A percentile compares a stretch with the other conserved stretches of the same genome.
phyloP scores from a whole-genome alignment of 2,888 invertebrate genomes.

The Drosophila birchii region DNA sequence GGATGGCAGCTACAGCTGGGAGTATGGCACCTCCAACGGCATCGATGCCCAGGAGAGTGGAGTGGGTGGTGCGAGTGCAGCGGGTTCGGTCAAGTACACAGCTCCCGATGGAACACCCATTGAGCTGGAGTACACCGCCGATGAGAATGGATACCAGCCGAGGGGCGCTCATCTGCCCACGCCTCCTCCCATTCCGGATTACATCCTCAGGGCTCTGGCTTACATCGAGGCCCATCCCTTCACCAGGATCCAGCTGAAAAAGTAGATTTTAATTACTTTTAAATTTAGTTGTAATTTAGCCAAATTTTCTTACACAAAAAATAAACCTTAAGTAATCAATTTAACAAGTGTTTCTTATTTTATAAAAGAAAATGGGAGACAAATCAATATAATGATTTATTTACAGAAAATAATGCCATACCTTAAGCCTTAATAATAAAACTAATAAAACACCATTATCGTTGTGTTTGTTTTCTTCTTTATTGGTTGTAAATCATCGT shows the following conservation, averaged over 20 bases:
- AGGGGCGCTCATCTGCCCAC: slow-evolving; percentile 82
- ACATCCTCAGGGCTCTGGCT: slow-evolving; percentile 75
- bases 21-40: slow-evolving; percentile 87
- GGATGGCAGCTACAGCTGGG: slow-evolving; percentile 85
- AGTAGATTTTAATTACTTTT: slow-evolving; percentile 33
- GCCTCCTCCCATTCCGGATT: slow-evolving; percentile 82
- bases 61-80: slow-evolving; percentile 85
- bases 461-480: slow-evolving; percentile 45
- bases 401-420: neutral
- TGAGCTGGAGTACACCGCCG: slow-evolving; percentile 79
- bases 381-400: neutral
- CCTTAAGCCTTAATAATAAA: neutral
- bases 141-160: slow-evolving; percentile 83
- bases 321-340: slow-evolving; percentile 24
- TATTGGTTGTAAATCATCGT: slow-evolving; percentile 65
- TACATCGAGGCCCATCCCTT: slow-evolving; percentile 82
- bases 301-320: slow-evolving; percentile 5
- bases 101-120: slow-evolving; percentile 82
- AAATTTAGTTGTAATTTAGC: slow-evolving; percentile 32
- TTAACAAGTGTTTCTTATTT: neutral
- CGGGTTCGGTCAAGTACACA: slow-evolving; percentile 70
- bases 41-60: slow-evolving; percentile 87
- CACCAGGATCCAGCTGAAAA: slow-evolving; percentile 56
- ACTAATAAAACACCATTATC: neutral
- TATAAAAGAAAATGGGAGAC: neutral